These are phyloP conservation scores for Scrobipalpa costella DNA, from an alignment of 2,888 invertebrate species.

Conservation along the genomic window DNA sequence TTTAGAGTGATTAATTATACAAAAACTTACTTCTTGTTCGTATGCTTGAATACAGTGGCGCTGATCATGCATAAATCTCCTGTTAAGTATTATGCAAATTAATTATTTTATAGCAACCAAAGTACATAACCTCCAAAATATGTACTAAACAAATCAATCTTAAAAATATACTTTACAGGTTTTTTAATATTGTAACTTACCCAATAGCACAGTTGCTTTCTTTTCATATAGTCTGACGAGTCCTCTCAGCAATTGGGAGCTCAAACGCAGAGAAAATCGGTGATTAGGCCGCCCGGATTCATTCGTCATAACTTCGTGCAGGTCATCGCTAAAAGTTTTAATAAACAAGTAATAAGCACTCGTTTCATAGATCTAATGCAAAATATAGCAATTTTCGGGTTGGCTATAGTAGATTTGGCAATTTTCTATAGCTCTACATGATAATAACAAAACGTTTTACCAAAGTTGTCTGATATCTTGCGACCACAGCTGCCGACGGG, in stretches of 20 bases:
- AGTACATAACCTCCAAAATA: too few relatives aligned
- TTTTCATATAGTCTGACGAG: slow-evolving; percentile 64
- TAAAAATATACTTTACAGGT: background rate
- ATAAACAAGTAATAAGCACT: background rate
- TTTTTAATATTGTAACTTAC: slow-evolving; percentile 44
- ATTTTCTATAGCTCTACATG: too few relatives aligned
- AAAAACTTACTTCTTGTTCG: slow-evolving; percentile 66
- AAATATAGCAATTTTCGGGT: background rate
- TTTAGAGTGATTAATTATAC: background rate
- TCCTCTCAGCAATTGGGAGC: slow-evolving; percentile 68
- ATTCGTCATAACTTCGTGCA: slow-evolving; percentile 60
- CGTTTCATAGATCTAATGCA: too few relatives aligned
- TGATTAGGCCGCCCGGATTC: slow-evolving; percentile 65
- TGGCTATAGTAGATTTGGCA: too few relatives aligned
- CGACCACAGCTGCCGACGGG: slow-evolving; percentile 64
- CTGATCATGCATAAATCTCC: slow-evolving; percentile 69
- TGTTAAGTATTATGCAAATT: too few relatives aligned
- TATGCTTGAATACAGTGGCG: slow-evolving; percentile 57
- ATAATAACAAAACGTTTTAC: slow-evolving; percentile 41
- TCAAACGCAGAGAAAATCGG: slow-evolving; percentile 69
- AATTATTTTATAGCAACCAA: too few relatives aligned
- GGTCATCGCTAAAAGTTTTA: slow-evolving; percentile 58
- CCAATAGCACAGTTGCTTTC: slow-evolving; percentile 58
- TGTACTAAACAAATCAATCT: too few relatives aligned
- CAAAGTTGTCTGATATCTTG: slow-evolving; percentile 68